Conservation (phyloP, 1,140 invertebrate genomes). For the Orussus abietinus region DNA sequence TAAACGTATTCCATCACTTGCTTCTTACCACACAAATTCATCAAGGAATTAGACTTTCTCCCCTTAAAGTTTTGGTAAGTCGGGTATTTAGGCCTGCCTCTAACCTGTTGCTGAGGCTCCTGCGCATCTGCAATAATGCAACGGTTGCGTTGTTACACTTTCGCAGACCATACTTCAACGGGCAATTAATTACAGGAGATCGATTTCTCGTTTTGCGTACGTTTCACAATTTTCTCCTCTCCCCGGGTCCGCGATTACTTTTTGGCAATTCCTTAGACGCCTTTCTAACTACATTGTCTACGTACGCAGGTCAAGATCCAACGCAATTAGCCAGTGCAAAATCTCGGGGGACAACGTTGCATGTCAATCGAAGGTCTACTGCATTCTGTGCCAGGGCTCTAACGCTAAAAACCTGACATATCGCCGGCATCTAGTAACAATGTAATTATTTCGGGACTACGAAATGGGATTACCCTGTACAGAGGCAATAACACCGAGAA, state of each 20-base stretch:
- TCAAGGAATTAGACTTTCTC: constrained; percentile 88
- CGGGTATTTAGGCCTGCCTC: constrained; percentile 76
- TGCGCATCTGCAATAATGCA: constrained; percentile 62
- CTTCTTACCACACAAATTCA: constrained; percentile 90
- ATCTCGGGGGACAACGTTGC: constrained; percentile 43
- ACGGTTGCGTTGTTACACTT: constrained; percentile 53
- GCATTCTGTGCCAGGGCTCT: no score
- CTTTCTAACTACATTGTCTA: no score
- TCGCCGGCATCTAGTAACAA: no score
- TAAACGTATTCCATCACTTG: constrained; percentile 48
- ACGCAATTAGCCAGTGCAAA: constrained; percentile 36
- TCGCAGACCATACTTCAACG: constrained; percentile 33
- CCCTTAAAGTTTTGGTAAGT: constrained; percentile 82
- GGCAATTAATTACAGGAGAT: no score
- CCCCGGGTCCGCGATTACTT: no score
- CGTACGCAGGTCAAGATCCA: no score
- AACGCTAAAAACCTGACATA: no score
- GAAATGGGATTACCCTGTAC: no score
- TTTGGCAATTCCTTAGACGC: no score
- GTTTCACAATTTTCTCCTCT: no score
- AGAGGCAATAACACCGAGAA: constrained; percentile 6
- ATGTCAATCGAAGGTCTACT: constrained; percentile 40
- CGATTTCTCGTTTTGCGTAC: no score
- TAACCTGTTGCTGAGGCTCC: constrained; percentile 68
- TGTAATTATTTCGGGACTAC: no score